Conservation (phyloP, 1,140 invertebrate genomes). For the Arion vulgaris region DNA sequence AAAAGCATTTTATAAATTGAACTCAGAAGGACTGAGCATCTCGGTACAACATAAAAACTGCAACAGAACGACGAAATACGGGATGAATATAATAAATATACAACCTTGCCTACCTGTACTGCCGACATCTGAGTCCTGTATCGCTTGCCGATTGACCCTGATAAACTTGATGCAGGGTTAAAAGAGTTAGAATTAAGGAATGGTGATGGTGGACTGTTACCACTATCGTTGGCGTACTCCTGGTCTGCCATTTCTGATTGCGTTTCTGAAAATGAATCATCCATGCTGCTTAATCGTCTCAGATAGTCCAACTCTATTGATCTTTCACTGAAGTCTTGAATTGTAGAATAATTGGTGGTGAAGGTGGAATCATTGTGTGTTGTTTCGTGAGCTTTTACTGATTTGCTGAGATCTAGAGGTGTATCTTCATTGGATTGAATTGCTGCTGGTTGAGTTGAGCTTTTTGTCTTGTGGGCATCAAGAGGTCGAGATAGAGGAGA, state of each 20-base stretch:
- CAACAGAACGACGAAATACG: too few relatives aligned
- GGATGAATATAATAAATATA: constrained; percentile 55
- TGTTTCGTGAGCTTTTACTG: constrained; percentile 64
- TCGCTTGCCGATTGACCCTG: constrained; percentile 76
- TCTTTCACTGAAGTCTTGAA: background rate
- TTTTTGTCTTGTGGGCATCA: constrained; percentile 32
- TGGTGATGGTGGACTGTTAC: constrained; percentile 75
- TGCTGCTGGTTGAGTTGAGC: constrained; percentile 20
- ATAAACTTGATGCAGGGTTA: background rate
- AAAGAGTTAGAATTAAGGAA: background rate
- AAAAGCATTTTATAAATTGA: too few relatives aligned
- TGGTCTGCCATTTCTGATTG: constrained; percentile 74
- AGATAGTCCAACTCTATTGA: constrained; percentile 5
- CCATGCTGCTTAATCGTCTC: constrained; percentile 2
- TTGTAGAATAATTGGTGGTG: background rate
- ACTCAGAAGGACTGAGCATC: too few relatives aligned
- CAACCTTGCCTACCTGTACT: constrained; percentile 40
- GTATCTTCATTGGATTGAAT: constrained; percentile 76
- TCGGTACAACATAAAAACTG: too few relatives aligned
- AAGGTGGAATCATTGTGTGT: background rate
- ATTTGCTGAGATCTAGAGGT: constrained; percentile 90
- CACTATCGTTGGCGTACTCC: constrained; percentile 79
- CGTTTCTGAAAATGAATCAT: constrained; percentile 71
- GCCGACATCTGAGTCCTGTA: constrained; percentile 89
- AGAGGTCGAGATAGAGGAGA: background rate